These are phyloP conservation scores for Heliconius aoede DNA, from an alignment of 2,888 invertebrate species.

Conservation along the genomic window DNA sequence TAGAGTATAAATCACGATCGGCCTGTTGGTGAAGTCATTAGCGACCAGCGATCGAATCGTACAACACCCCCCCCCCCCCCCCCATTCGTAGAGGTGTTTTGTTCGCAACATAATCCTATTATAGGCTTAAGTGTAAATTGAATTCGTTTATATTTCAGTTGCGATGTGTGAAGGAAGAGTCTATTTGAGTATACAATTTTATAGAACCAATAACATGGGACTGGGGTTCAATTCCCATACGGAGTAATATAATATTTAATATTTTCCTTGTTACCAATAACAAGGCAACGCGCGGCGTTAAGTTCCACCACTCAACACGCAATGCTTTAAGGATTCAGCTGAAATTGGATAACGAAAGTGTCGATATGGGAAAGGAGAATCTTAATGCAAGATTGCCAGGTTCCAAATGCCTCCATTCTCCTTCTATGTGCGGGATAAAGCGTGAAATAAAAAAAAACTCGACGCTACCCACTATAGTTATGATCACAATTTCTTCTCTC, in stretches of 20 bases:
- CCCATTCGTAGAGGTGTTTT: slow-evolving; percentile 41
- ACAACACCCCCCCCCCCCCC: too few relatives aligned
- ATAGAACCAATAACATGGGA: too few relatives aligned
- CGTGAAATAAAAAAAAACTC: not conserved
- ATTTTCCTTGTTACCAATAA: too few relatives aligned
- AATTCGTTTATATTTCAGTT: slow-evolving; percentile 12
- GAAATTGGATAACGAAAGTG: not conserved
- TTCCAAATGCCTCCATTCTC: too few relatives aligned
- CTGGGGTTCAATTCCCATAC: too few relatives aligned
- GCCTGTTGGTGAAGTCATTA: slow-evolving; percentile 72
- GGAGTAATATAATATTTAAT: too few relatives aligned
- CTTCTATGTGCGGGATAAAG: not conserved
- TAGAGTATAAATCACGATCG: slow-evolving; percentile 76
- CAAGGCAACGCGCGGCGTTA: not conserved
- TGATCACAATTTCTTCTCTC: too few relatives aligned
- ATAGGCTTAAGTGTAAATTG: slow-evolving; percentile 27
- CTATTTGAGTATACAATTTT: not conserved
- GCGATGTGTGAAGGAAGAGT: not conserved
- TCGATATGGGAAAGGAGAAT: not conserved
- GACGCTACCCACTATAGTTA: too few relatives aligned
- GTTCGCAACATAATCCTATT: slow-evolving; percentile 37
- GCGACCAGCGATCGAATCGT: slow-evolving; percentile 69
- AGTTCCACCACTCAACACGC: not conserved
- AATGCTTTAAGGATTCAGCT: not conserved
- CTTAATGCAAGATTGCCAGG: too few relatives aligned